Base-by-base conservation (phyloP, 2,797 vertebrate species). In the Malacoraja senta region DNA sequence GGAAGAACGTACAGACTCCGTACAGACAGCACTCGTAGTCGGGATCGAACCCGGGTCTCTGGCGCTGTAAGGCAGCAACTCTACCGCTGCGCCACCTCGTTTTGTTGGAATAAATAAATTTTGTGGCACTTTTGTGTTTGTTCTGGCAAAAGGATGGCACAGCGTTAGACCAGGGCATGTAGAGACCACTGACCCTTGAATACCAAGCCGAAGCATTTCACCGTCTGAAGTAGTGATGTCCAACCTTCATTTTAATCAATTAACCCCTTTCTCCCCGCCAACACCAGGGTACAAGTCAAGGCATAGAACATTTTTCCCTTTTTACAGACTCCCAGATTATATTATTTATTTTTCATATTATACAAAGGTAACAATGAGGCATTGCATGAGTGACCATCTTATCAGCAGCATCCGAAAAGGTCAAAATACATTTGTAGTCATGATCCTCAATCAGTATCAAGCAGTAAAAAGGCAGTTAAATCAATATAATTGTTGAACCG, bases 391-490 rank as follows among this genome's bases (percentile, higher is more conserved):
- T 63, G 83, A 63, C 19, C 12, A 15, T 61, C 63, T 86, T 61
- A n/a, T 63, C 26, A 86, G 26, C 58, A 86, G 83, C 61, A 86
- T 63, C 13, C 4, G 63, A 86, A 38, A 86, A 86, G 21, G 9
- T 88, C 61, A n/a, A 32, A 15, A 19, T 35, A 63, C 17, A 53
- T 32, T 88, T 65, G n/a, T 32, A 86, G 29, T 63, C 29, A 65
- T n/a, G 29, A 65, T 88, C 84, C 15, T 88, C 63, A 88, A 65
- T 88, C 0, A 15, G 8, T 65, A 29, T 65, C 84, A 88, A 88
- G 61, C 84, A 88, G 15, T 65, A 32, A 88, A 88, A 65, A 88
- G 63, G n/a, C n/a, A 17, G n/a, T 65, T 88, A 88, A 88, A 15
- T 63, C 61, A 35, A 17, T 65, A 65, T 88, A 88, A 65, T 88